Percentiles rank a stretch among this genome's conserved stretches.
Evolutionary conservation across 2,888 invertebrate genomes (phyloP).

Genomic region (Andricus curvator): DNA sequence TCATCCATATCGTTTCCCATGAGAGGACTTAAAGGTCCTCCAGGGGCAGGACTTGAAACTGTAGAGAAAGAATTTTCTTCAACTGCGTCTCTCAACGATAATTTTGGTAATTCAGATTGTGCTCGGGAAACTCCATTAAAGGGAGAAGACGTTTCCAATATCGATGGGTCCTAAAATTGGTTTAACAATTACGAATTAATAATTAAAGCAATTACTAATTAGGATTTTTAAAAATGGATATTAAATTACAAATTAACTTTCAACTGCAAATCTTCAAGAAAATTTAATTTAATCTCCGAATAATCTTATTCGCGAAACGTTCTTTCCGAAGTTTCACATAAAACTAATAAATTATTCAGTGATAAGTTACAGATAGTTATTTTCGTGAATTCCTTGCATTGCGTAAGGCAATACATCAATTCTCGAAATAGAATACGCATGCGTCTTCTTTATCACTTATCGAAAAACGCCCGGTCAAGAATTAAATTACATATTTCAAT

Average conservation of each 20-base stretch:
- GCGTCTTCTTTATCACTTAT: slow-evolving; percentile 36
- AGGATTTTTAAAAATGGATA: neutral
- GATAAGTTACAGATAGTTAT: slow-evolving; percentile 9
- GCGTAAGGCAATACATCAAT: neutral
- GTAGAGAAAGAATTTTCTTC: slow-evolving; percentile 73
- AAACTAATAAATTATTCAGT: neutral
- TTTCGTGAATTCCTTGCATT: slow-evolving; percentile 4
- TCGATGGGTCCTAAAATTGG: slow-evolving; percentile 63
- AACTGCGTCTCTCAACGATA: slow-evolving; percentile 68
- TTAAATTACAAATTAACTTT: neutral
- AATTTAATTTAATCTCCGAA: neutral
- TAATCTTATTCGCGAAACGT: neutral
- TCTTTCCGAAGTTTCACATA: neutral
- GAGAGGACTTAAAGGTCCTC: slow-evolving; percentile 70
- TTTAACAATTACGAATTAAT: neutral
- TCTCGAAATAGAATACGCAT: slow-evolving; percentile 32
- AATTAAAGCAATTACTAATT: neutral
- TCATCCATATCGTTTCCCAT: slow-evolving; percentile 72
- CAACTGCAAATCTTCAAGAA: neutral
- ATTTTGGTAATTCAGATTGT: slow-evolving; percentile 72
- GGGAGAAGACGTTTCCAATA: slow-evolving; percentile 60
- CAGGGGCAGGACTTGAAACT: slow-evolving; percentile 68
- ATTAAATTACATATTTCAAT: neutral
- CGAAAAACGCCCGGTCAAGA: slow-evolving; percentile 5
- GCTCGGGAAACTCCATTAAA: slow-evolving; percentile 70